Evolutionary conservation across 1,140 invertebrate species (phyloP).

Genomic region (Scaptomyza graminum): DNA sequence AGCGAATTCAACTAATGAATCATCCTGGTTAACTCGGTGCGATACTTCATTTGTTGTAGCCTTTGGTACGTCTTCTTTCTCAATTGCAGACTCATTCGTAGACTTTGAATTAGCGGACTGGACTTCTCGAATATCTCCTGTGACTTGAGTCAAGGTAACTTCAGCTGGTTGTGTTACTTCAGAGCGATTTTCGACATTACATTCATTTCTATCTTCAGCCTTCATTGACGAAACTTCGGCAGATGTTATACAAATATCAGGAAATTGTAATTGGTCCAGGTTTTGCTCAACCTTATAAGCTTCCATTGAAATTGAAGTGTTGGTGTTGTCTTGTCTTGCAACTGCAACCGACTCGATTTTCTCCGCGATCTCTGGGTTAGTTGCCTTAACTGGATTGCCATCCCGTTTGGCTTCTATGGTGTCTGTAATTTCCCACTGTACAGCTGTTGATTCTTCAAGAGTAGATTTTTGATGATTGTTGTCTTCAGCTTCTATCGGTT

Average conservation of each 20-base stretch:
- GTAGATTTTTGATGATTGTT: neutral
- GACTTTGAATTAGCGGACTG: neutral
- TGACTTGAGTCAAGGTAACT: neutral
- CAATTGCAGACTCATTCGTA: neutral
- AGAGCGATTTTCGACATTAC: neutral
- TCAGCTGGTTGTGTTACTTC: neutral
- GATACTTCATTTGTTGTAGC: neutral
- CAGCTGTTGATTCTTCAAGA: neutral
- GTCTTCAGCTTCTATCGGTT: neutral
- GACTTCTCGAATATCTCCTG: too few relatives aligned
- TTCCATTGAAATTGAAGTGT: neutral
- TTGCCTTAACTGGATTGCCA: neutral
- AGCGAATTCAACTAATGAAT: too few relatives aligned
- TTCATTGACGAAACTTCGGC: neutral
- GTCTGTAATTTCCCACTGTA: neutral
- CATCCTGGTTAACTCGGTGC: too few relatives aligned
- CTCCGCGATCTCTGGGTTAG: neutral
- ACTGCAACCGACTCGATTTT: neutral
- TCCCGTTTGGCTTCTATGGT: neutral
- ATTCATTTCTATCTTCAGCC: too few relatives aligned
- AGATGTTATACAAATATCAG: conserved; percentile 2
- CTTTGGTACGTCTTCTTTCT: neutral
- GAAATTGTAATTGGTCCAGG: neutral
- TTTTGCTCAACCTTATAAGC: neutral
- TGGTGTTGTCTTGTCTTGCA: neutral